A percentile compares a stretch with the other conserved stretches of the same genome.
phyloP scores from a whole-genome alignment of 2,797 vertebrate species.

The Telmatherina bonti region DNA sequence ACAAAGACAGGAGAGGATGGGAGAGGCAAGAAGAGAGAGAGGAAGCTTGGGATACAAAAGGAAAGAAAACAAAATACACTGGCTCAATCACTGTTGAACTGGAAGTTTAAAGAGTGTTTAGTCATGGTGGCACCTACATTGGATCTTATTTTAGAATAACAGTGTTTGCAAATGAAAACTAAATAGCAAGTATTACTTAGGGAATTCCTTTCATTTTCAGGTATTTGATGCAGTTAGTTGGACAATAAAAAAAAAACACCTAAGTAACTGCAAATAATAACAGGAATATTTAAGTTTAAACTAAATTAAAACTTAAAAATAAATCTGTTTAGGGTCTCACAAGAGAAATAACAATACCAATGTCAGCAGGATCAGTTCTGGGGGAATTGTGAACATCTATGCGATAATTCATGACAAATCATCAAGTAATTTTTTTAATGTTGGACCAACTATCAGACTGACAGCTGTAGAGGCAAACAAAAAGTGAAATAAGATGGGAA shows the following conservation, averaged over 20 bases:
- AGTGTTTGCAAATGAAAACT: neutral
- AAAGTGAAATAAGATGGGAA: neutral
- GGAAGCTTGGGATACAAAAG: neutral
- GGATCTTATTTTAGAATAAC: neutral
- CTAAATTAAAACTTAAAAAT: neutral
- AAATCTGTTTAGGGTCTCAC: neutral
- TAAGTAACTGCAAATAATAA: neutral
- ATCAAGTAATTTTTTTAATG: neutral
- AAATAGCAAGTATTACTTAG: neutral
- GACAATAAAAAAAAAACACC: neutral
- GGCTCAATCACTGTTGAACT: slow-evolving; percentile 7
- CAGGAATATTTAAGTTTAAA: neutral
- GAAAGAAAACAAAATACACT: slow-evolving; percentile 5
- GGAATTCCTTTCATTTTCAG: neutral
- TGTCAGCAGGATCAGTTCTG: neutral
- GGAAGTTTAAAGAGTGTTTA: neutral
- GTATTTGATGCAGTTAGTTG: neutral
- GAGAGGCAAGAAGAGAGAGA: slow-evolving; percentile 11
- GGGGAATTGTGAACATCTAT: neutral
- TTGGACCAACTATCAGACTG: neutral
- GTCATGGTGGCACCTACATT: slow-evolving; percentile 1
- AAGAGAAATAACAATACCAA: neutral
- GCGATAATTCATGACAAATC: neutral
- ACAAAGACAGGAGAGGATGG: slow-evolving; percentile 24
- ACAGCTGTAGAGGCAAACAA: neutral